Percentiles rank a stretch among this genome's conserved stretches.
These are phyloP conservation scores for Yponomeuta evonymella DNA, from an alignment of 2,888 invertebrate genomes.

Conservation along the genomic window DNA sequence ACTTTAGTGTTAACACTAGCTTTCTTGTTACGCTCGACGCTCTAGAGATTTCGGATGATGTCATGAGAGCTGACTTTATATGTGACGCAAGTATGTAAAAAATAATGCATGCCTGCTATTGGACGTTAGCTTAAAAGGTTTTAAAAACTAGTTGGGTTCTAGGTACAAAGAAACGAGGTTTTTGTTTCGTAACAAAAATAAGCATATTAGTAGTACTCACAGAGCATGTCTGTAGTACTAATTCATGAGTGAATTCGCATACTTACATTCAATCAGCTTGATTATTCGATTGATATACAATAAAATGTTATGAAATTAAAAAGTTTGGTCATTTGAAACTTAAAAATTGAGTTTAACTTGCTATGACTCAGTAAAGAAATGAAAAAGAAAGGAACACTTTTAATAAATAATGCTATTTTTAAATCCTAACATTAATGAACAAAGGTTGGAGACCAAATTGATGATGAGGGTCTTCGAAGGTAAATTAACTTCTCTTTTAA, in stretches of 20 bases:
- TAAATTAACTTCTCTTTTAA: too few relatives aligned
- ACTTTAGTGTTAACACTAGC: neutral
- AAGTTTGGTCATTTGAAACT: too few relatives aligned
- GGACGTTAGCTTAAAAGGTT: neutral
- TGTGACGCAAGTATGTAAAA: neutral
- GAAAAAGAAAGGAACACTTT: too few relatives aligned
- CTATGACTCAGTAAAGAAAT: too few relatives aligned
- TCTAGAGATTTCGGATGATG: neutral
- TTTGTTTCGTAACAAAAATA: neutral
- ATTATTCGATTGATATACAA: too few relatives aligned
- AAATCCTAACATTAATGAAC: too few relatives aligned
- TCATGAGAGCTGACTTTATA: neutral
- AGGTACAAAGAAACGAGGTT: neutral
- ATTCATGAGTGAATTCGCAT: neutral
- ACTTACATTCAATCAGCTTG: neutral
- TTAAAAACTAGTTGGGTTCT: neutral
- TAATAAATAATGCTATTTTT: too few relatives aligned
- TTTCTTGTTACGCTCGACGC: neutral
- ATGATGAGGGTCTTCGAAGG: too few relatives aligned
- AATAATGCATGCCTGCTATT: neutral
- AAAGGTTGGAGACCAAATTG: too few relatives aligned
- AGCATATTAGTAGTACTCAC: neutral
- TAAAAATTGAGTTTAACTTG: too few relatives aligned
- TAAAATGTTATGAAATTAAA: too few relatives aligned
- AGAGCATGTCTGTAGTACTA: too few relatives aligned